phyloP scores from a whole-genome alignment of 2,797 vertebrate species.

The Kryptolebias ocellatus region DNA sequence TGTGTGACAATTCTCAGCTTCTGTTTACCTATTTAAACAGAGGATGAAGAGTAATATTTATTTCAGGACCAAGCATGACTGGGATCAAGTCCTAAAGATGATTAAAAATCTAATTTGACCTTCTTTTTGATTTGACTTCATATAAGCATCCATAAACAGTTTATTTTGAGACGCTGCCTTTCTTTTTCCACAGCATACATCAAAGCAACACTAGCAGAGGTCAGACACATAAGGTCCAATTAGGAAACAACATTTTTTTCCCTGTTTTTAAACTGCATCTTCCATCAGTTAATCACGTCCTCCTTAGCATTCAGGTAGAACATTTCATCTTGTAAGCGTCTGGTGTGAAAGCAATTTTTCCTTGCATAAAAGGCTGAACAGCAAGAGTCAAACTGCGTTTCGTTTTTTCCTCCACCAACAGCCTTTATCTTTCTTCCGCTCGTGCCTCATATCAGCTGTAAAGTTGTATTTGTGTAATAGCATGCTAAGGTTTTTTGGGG shows the following conservation, averaged over 20 bases:
- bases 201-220: conserved; percentile 15
- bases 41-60: conserved; percentile 24
- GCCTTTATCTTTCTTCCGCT: conserved; percentile 35
- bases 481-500: neutral
- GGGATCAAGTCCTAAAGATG: conserved; percentile 50
- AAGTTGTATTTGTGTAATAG: conserved; percentile 35
- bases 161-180: conserved; percentile 1
- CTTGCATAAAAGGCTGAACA: conserved; percentile 27
- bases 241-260: neutral
- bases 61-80: conserved; percentile 13
- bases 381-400: conserved; percentile 16
- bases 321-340: conserved; percentile 16
- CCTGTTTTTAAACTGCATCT: conserved; percentile 7
- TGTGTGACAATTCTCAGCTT: too few species aligned
- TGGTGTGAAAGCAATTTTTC: conserved; percentile 30
- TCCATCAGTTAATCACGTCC: conserved; percentile 21
- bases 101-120: conserved; percentile 60
- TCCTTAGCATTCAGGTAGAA: conserved; percentile 32
- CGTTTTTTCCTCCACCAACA: conserved; percentile 1
- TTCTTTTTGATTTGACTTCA: conserved; percentile 38
- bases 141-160: conserved; percentile 26
- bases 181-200: conserved; percentile 13
- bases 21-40: neutral
- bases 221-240: conserved; percentile 2
- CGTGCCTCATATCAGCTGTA: conserved; percentile 24